These are phyloP conservation scores for Notocelia uddmanniana DNA, from an alignment of 2,888 invertebrate genomes.

Conservation along the genomic window DNA sequence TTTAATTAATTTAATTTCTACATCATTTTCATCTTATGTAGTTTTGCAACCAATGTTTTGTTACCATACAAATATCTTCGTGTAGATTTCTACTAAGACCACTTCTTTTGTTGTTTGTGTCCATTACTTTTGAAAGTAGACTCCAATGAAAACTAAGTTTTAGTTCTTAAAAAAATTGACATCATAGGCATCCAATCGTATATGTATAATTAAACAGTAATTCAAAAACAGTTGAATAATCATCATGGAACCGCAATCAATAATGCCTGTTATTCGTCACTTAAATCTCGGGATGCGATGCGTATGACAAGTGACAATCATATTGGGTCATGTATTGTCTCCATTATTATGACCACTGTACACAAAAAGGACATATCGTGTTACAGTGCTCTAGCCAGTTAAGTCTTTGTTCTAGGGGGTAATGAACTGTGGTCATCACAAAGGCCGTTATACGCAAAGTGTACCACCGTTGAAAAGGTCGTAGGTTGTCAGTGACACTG, in stretches of 20 bases:
- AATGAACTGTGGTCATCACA: constrained; percentile 38
- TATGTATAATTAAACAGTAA: no score
- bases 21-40: neutral
- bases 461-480: constrained; percentile 52
- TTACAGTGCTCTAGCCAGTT: neutral
- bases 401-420: neutral
- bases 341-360: constrained; percentile 33
- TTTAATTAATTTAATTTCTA: neutral
- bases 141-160: neutral
- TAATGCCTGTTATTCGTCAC: constrained; percentile 45
- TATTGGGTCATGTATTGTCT: constrained; percentile 47
- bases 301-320: constrained; percentile 48
- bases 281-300: constrained; percentile 56
- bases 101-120: no score
- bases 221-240: no score
- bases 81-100: no score
- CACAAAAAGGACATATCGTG: neutral
- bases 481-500: constrained; percentile 61
- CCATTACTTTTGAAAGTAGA: no score
- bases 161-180: no score
- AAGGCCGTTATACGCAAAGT: constrained; percentile 50
- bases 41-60: neutral
- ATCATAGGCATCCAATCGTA: no score
- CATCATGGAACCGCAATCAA: constrained; percentile 22
- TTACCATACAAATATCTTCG: no score